phyloP scores from a whole-genome alignment of 2,113 vertebrate species.

The Tachycineta bicolor region DNA sequence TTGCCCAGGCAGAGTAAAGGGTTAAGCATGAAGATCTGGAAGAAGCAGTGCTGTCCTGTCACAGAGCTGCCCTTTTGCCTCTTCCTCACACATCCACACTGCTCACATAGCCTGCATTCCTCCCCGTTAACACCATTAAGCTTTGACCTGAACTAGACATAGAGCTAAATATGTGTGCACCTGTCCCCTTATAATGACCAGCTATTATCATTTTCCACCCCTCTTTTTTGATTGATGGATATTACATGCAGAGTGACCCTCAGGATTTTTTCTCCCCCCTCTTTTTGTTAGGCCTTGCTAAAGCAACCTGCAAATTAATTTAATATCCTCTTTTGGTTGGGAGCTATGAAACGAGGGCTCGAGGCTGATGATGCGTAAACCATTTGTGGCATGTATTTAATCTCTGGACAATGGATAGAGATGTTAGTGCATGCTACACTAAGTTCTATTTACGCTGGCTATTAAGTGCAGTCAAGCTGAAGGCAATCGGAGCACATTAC shows the following conservation, averaged over 20 bases:
- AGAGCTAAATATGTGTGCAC: constrained; percentile 65
- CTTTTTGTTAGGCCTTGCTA: constrained; percentile 82
- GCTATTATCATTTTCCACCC: constrained; percentile 67
- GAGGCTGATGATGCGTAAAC: constrained; percentile 87
- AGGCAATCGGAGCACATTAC: constrained; percentile 87
- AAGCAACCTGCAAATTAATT: constrained; percentile 91
- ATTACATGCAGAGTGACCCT: constrained; percentile 72
- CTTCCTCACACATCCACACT: constrained; percentile 9
- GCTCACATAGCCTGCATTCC: constrained; percentile 45
- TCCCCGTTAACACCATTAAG: constrained; percentile 57
- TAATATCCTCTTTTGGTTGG: constrained; percentile 86
- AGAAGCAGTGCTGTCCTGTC: constrained; percentile 1
- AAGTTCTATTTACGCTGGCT: constrained; percentile 91
- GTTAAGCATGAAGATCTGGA: constrained; percentile 11
- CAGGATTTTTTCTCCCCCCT: neutral
- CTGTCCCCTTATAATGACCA: constrained; percentile 66
- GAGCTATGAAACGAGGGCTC: constrained; percentile 83
- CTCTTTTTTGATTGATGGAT: constrained; percentile 73
- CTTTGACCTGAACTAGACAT: constrained; percentile 54
- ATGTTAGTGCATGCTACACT: constrained; percentile 90
- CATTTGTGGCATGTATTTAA: constrained; percentile 90
- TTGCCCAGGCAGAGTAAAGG: neutral
- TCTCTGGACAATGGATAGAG: constrained; percentile 90
- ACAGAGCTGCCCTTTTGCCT: constrained; percentile 44
- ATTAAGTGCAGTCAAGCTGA: constrained; percentile 89